Base-by-base conservation (phyloP, 2,113 vertebrate species). In the Bujurquina vittata region DNA sequence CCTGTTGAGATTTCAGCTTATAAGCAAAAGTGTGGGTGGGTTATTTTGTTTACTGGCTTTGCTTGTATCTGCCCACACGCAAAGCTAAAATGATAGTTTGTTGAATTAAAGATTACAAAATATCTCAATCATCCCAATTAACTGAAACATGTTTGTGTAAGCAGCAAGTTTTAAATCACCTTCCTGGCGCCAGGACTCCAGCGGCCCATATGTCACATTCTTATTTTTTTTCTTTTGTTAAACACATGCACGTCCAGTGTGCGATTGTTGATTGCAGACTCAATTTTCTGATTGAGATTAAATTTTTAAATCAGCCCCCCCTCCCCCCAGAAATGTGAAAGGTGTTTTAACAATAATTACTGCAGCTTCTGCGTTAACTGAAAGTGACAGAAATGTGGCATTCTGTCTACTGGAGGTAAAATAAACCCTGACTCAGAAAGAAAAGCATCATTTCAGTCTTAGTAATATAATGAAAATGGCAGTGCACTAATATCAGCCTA, bases 41-140 rank as follows among this genome's bases (percentile, higher is more conserved):
- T 82, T 89, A 80, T 88, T 91, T 83, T 79, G 43, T 90, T 92
- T 78, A 89, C 87, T 73, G 81, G 59, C 14, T 23, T 83, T 86
- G 79, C 88, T 87, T 84, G 60, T 86, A 49, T 83, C 87, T 67
- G 73, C 89, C 87, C 79, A 89, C 87, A 81, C 87, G 77, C 37
- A 58, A 65, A 55, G 75, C 49, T 37, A 54, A 65, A 43, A 33
- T 37, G 35, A 76, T 79, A 33, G 75, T 80, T 83, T 86, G 79
- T 85, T 72, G 49, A 87, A 91, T 87, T 55, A 78, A 84, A 80
- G 59, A 79, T 72, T 84, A 78, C 87, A 85, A 84, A 86, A 85
- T 52, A 65, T 81, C 52, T 87, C 65, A 74, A 76, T 90, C 88
- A 82, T 89, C 15, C 8, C 52, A 54, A 85, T 60, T 83, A 57